A percentile compares a stretch with the other conserved stretches of the same genome.
These are phyloP conservation scores for Pachycephus smyrnensis DNA, from an alignment of 2,888 invertebrate species.

Conservation along the genomic window DNA sequence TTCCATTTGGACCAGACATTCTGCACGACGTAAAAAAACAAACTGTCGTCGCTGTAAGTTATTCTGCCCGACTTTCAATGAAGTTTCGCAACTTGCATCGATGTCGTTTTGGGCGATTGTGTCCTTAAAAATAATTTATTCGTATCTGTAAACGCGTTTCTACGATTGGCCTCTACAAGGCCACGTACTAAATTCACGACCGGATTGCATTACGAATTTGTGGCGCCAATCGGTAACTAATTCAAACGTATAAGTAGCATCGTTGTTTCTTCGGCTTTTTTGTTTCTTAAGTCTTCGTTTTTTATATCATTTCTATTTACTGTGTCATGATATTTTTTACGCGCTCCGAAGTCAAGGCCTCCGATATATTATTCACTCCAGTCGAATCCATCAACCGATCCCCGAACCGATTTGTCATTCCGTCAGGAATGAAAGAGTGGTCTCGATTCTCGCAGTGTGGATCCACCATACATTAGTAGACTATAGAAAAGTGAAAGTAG, in stretches of 20 bases:
- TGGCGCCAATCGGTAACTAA: not conserved
- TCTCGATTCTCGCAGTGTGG: not conserved
- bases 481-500: conserved; percentile 48
- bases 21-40: conserved; percentile 3
- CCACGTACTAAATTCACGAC: not conserved
- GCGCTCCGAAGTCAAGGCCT: not conserved
- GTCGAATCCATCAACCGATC: not conserved
- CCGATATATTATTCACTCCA: not conserved
- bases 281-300: not conserved
- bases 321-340: not conserved
- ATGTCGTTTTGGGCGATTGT: not conserved
- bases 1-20: conserved; percentile 8
- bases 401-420: not conserved
- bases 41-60: not conserved
- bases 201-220: not conserved
- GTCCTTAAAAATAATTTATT: conserved; percentile 1
- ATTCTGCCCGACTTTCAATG: not conserved
- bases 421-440: not conserved
- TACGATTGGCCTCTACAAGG: not conserved
- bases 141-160: not conserved
- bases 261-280: not conserved
- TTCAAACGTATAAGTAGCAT: not conserved
- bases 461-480: not conserved
- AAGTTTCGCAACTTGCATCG: not conserved
- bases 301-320: not conserved